These are phyloP conservation scores for Cordilura impudica DNA, from an alignment of 2,888 invertebrate genomes.

Conservation along the genomic window DNA sequence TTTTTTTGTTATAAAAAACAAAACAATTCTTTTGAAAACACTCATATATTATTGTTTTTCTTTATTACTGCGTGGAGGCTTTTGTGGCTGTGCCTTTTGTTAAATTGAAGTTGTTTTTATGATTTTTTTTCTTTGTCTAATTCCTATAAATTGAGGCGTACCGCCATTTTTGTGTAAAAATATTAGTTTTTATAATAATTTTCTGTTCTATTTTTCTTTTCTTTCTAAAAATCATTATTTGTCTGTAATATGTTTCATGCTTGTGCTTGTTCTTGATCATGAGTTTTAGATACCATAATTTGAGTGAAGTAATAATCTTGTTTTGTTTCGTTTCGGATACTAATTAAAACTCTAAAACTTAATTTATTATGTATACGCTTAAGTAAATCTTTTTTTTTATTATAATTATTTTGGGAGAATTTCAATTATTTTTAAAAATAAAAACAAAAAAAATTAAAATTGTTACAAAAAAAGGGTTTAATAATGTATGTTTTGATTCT, in stretches of 20 bases:
- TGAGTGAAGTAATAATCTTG: conserved; percentile 30
- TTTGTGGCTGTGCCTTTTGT: conserved; percentile 4
- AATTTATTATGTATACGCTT: conserved; percentile 59
- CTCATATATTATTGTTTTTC: not conserved
- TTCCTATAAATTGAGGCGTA: too few relatives aligned
- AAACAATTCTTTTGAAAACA: not conserved
- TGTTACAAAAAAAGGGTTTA: conserved; percentile 29
- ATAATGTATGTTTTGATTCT: conserved; percentile 34
- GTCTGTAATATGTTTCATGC: conserved; percentile 27
- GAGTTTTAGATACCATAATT: too few relatives aligned
- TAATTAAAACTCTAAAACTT: conserved; percentile 56
- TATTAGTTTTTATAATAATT: too few relatives aligned
- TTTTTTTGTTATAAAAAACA: not conserved
- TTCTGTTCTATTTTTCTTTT: too few relatives aligned
- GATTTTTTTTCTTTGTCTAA: conserved; percentile 11
- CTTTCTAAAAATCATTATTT: too few relatives aligned
- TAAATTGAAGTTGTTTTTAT: conserved; percentile 11
- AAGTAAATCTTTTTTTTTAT: conserved; percentile 59
- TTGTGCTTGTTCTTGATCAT: conserved; percentile 11
- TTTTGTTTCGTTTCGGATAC: conserved; percentile 22
- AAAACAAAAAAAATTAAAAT: conserved; percentile 45
- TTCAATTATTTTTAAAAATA: conserved; percentile 34
- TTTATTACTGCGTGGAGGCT: conserved; percentile 1
- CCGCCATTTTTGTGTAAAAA: too few relatives aligned
- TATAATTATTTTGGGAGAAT: conserved; percentile 38